Conservation (phyloP, 2,797 vertebrate genomes). For the Pelobates cultripes region DNA sequence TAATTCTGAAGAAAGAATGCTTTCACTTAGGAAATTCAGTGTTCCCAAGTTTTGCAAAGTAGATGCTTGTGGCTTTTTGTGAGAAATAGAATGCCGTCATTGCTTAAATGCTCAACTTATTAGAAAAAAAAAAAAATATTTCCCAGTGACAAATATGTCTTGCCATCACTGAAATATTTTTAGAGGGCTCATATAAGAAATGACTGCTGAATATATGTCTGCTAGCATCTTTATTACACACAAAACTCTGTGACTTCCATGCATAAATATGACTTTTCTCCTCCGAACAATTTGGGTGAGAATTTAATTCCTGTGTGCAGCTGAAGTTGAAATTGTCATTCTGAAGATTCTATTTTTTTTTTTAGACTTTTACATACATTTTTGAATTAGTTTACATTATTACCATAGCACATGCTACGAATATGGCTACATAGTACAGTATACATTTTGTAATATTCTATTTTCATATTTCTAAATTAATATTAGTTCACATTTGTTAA, state of each 20-base stretch:
- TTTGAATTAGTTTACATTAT: too few relatives aligned
- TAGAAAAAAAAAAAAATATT: background rate
- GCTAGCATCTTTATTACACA: background rate
- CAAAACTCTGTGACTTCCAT: background rate
- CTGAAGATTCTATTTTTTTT: too few relatives aligned
- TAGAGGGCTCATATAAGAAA: background rate
- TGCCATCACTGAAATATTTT: background rate
- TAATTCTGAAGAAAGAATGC: slow-evolving; percentile 64
- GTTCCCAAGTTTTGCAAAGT: slow-evolving; percentile 55
- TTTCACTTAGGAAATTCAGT: slow-evolving; percentile 56
- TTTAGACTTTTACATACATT: too few relatives aligned
- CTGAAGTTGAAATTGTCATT: too few relatives aligned
- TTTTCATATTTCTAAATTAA: too few relatives aligned
- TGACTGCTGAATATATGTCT: background rate
- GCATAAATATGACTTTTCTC: background rate
- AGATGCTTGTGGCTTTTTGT: background rate
- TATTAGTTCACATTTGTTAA: too few relatives aligned
- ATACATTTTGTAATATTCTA: too few relatives aligned
- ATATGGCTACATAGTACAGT: too few relatives aligned
- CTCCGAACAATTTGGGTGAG: background rate
- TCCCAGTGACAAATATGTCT: too few relatives aligned
- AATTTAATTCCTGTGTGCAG: background rate
- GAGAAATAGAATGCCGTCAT: background rate
- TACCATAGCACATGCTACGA: too few relatives aligned
- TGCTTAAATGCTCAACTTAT: background rate